These are phyloP conservation scores for Hydrotaea cyrtoneurina DNA, from an alignment of 2,888 invertebrate species.

Conservation along the genomic window DNA sequence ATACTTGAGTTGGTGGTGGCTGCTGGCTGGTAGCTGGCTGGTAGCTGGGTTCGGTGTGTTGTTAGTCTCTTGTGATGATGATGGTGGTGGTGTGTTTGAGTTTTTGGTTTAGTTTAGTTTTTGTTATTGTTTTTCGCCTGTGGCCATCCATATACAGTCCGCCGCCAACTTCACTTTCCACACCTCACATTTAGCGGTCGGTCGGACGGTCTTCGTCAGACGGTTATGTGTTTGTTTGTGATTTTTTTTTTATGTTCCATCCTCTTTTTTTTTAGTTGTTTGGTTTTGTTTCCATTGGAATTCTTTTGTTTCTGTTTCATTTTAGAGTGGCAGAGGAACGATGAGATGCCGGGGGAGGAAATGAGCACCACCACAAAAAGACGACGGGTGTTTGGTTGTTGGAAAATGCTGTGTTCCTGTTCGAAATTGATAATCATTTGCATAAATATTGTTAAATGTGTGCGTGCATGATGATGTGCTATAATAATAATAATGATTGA, in stretches of 20 bases:
- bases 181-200: not conserved
- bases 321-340: conserved; percentile 2
- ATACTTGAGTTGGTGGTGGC: no score
- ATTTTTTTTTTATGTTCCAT: conserved; percentile 1
- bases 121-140: conserved; percentile 8
- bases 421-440: conserved; percentile 78
- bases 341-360: conserved; percentile 14
- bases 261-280: not conserved
- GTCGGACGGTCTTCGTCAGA: not conserved
- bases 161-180: conserved; percentile 10
- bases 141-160: not conserved
- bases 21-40: no score
- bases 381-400: not conserved
- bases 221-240: not conserved
- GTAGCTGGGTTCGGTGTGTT: no score
- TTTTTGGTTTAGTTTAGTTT: not conserved
- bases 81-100: not conserved
- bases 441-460: conserved; percentile 71
- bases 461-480: conserved; percentile 45
- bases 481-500: conserved; percentile 29
- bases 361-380: conserved; percentile 14
- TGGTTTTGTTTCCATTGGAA: conserved; percentile 7
- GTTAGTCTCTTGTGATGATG: not conserved
- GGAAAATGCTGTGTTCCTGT: conserved; percentile 73
- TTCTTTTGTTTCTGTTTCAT: conserved; percentile 19